phyloP scores from a whole-genome alignment of 2,888 invertebrate species.

The Parnassius glacialis region DNA sequence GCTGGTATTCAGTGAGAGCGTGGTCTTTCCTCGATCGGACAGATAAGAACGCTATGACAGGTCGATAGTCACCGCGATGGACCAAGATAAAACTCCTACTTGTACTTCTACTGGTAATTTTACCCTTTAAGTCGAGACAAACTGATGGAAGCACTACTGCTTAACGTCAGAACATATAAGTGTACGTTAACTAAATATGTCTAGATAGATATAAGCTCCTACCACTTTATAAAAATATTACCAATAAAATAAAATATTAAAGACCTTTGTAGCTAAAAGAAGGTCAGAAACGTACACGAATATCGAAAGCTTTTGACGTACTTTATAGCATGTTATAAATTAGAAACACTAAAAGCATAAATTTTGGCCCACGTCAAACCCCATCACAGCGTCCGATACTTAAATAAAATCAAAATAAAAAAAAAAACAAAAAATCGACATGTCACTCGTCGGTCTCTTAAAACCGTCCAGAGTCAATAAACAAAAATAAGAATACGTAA shows the following conservation, averaged over 20 bases:
- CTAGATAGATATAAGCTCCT: no score
- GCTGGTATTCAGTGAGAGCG: no score
- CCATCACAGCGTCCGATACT: conserved; percentile 68
- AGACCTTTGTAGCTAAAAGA: conserved; percentile 27
- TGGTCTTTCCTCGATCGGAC: no score
- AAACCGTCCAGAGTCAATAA: conserved; percentile 29
- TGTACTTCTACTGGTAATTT: no score
- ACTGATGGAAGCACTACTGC: no score
- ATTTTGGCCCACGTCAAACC: conserved; percentile 70
- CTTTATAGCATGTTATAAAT: conserved; percentile 70
- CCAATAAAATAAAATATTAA: background rate
- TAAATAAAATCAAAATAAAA: conserved; percentile 50
- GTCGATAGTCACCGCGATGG: no score
- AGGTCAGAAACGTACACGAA: conserved; percentile 44
- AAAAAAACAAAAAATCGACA: conserved; percentile 50
- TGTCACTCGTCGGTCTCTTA: conserved; percentile 42
- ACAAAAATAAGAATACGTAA: conserved; percentile 21
- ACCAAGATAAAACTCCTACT: no score
- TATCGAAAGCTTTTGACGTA: conserved; percentile 64
- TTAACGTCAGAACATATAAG: no score
- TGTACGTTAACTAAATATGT: no score
- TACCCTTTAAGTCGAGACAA: no score
- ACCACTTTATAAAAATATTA: no score
- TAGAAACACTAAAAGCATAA: conserved; percentile 73
- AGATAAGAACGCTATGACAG: no score